Base-by-base conservation (phyloP, 2,797 vertebrate genomes). In the Gymnodraco acuticeps region DNA sequence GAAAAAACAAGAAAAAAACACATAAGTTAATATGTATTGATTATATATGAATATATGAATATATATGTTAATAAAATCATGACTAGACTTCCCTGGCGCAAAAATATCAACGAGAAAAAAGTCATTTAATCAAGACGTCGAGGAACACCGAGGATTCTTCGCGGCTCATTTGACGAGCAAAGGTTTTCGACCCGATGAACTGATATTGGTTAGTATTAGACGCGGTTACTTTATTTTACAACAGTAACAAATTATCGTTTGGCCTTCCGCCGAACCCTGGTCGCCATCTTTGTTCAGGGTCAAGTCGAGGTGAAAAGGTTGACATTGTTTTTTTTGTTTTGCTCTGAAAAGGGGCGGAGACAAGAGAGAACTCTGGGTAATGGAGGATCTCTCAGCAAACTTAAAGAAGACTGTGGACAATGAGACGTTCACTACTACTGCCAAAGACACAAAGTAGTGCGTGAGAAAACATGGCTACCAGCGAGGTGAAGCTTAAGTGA, bases 11-110 rank as follows among this genome's bases (percentile, higher is more conserved):
- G 43, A 70, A 71, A 80, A 78, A 87, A 81, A 75, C 75, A 85
- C 75, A 81, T 77, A 88, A 90, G 86, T 92, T 92, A 91, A 82
- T 83, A 93, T 93, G 85, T 90, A 85, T 86, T 82, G 85, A 94
- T 93, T 92, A 93, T 94, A 93, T 92, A 93, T 94, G 84, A 93
- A 94, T 92, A 93, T 91, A 94, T 93, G 84, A 92, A 93, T 93
- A 93, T 94, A 93, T 92, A 92, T 94, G 93, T 94, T 94, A 92
- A 91, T 93, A 92, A 27, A 93, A 92, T 88, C 87, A 91, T 88
- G 82, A 88, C 84, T 81, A 89, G 88, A 93, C 72, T 87, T 93
- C 88, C 89, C 91, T 90, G 90, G 77, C 46, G 87, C 89, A 89
- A 90, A 91, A 81, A 88, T 81, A 79, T 82, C 59, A 84, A 78